Conservation (phyloP, 2,797 vertebrate genomes). For the Alauda arvensis region DNA sequence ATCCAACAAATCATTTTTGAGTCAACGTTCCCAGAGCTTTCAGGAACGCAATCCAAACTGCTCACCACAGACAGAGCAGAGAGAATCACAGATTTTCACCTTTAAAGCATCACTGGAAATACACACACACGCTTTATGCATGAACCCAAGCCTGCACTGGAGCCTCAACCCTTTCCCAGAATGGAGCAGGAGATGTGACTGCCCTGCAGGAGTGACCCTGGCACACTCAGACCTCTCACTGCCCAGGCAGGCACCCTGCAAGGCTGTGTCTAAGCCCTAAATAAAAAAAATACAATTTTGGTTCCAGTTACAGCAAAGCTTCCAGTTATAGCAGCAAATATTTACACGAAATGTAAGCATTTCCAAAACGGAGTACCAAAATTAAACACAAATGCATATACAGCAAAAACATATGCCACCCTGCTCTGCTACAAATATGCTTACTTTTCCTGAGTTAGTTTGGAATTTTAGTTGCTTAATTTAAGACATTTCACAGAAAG, state of each 20-base stretch:
- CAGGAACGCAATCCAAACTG: neutral
- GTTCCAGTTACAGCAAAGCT: neutral
- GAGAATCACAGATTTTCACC: neutral
- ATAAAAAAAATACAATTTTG: neutral
- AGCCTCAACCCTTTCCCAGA: neutral
- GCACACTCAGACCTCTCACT: fast-evolving
- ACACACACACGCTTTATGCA: fast-evolving
- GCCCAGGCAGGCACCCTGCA: neutral
- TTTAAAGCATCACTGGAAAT: neutral
- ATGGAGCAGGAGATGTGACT: fast-evolving
- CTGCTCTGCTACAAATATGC: neutral
- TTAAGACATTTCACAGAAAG: neutral
- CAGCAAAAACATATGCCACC: neutral
- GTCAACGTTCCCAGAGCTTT: neutral
- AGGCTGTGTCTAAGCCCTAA: neutral
- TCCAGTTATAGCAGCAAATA: neutral
- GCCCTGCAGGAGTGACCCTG: neutral
- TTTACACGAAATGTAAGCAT: neutral
- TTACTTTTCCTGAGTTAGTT: neutral
- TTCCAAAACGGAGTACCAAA: neutral
- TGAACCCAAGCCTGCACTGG: neutral
- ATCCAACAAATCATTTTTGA: neutral
- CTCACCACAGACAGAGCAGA: neutral
- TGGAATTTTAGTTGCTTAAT: neutral
- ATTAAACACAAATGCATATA: neutral